A percentile compares a stretch with the other conserved stretches of the same genome.
These are phyloP conservation scores for Bombus sylvicola DNA, from an alignment of 1,140 invertebrate genomes.

Conservation along the genomic window DNA sequence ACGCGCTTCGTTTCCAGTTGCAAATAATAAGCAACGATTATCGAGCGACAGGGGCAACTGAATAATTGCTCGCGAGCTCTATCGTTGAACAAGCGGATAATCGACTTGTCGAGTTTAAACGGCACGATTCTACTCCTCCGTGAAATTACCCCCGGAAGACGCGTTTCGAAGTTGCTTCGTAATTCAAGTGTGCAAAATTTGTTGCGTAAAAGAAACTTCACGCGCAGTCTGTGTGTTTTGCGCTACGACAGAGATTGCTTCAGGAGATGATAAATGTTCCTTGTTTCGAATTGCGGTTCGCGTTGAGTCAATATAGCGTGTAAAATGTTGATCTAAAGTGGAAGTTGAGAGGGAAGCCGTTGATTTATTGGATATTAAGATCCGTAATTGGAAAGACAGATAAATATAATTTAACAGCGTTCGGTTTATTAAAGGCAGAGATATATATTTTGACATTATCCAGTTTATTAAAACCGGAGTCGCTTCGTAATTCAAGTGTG, in stretches of 20 bases:
- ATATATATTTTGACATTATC: no score
- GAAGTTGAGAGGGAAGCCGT: background rate
- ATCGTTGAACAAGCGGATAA: background rate
- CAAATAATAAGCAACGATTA: slow-evolving; percentile 28
- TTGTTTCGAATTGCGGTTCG: background rate
- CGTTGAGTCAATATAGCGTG: background rate
- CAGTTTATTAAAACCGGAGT: no score
- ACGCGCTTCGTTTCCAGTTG: background rate
- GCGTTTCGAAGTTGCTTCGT: background rate
- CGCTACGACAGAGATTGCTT: background rate
- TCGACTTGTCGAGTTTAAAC: background rate
- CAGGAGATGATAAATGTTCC: no score
- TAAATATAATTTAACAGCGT: no score
- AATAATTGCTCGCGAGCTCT: background rate
- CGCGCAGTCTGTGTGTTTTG: no score
- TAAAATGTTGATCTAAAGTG: background rate
- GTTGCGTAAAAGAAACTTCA: background rate
- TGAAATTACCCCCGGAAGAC: background rate
- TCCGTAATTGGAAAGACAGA: no score
- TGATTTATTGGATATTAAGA: no score
- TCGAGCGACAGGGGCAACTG: background rate
- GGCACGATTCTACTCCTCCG: background rate
- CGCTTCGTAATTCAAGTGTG: no score
- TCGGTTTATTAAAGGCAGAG: no score
- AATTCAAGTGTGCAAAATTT: background rate